Conservation (phyloP, 2,888 invertebrate genomes). For the Meghimatium bilineatum region DNA sequence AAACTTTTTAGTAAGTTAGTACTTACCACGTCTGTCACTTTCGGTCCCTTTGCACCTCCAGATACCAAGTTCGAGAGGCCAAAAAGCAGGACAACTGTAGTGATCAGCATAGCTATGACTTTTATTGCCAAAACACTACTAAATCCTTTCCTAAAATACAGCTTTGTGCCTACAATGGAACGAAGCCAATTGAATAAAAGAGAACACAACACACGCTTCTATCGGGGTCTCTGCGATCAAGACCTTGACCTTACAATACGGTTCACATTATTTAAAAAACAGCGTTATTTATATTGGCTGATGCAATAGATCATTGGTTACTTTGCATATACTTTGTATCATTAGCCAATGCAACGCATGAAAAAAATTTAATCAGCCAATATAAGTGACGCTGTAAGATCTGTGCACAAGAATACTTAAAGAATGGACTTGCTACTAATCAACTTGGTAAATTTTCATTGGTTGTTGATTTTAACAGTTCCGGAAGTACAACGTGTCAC, state of each 20-base stretch:
- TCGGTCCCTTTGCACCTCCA: constrained; percentile 44
- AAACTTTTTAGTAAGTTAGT: no score
- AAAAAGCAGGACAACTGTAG: constrained; percentile 39
- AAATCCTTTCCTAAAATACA: constrained; percentile 11
- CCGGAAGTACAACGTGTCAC: constrained; percentile 13
- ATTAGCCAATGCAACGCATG: no score
- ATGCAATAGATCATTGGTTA: no score
- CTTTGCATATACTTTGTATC: no score
- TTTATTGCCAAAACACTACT: not conserved
- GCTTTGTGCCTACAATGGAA: not conserved
- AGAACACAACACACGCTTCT: not conserved
- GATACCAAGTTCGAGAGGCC: constrained; percentile 39
- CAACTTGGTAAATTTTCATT: not conserved
- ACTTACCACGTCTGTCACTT: constrained; percentile 50
- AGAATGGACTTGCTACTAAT: no score
- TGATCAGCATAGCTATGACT: constrained; percentile 36
- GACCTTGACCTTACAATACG: no score
- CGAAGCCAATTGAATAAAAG: not conserved
- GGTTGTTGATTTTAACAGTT: not conserved
- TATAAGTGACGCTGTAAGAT: no score
- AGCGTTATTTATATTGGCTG: no score
- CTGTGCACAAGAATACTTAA: no score
- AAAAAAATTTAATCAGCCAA: no score
- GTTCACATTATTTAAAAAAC: no score
- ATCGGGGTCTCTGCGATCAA: no score